Evolutionary conservation across 2,113 vertebrate species (phyloP).

Genomic region (Alouatta palliata): DNA sequence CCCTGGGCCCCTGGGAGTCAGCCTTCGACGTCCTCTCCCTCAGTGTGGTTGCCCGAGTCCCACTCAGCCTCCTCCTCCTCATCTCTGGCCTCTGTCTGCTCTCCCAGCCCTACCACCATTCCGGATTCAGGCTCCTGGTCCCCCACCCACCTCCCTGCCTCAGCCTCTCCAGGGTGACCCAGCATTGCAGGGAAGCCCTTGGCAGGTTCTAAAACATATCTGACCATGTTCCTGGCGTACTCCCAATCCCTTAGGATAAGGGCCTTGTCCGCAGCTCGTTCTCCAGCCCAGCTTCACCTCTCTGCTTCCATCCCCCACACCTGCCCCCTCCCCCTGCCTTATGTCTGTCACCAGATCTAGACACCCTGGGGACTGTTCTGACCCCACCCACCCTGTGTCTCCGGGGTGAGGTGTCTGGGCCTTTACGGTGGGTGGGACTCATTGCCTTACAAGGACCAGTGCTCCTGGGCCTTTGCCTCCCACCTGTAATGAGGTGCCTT

Average conservation of each 20-base stretch:
- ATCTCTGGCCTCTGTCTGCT: neutral
- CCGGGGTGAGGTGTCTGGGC: neutral
- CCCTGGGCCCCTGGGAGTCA: neutral
- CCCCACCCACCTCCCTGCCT: neutral
- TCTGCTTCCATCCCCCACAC: neutral
- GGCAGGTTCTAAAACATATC: neutral
- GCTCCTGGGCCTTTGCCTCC: neutral
- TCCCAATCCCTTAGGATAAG: neutral
- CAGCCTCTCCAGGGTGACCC: neutral
- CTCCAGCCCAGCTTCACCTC: neutral
- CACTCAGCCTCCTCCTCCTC: neutral
- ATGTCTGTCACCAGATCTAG: neutral
- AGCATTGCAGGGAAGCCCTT: neutral
- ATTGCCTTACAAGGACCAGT: neutral
- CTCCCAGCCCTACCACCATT: neutral
- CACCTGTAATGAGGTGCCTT: neutral
- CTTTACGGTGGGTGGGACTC: neutral
- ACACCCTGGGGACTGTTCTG: neutral
- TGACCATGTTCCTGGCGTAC: neutral
- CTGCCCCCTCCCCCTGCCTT: neutral
- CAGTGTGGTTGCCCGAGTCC: neutral
- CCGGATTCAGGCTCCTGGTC: neutral
- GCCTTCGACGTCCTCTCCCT: neutral
- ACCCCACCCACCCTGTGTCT: neutral
- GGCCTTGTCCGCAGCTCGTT: neutral